Conservation (phyloP, 2,113 vertebrate species). For the Brachypodius melanocephalos region DNA sequence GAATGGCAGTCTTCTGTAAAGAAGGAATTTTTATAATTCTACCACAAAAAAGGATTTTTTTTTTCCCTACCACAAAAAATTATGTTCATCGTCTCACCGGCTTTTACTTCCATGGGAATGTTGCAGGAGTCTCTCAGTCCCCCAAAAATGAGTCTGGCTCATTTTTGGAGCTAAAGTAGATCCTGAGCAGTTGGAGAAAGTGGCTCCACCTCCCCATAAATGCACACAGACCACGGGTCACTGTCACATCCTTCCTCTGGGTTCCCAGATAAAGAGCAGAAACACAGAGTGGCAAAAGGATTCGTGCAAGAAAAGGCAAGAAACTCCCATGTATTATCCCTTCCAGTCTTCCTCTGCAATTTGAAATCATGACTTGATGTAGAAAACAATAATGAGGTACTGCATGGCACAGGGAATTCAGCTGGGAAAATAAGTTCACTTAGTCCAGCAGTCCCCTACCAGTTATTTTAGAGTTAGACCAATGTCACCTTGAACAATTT, state of each 20-base stretch:
- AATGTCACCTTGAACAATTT: neutral
- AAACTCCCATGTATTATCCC: neutral
- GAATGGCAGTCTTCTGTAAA: neutral
- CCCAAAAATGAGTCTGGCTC: neutral
- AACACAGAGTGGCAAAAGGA: neutral
- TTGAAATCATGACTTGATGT: neutral
- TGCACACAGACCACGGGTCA: accelerated
- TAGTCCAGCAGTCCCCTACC: neutral
- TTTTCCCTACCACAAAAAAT: neutral
- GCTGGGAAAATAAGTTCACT: neutral
- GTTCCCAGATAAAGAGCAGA: neutral
- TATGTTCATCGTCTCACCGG: accelerated
- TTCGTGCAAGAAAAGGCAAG: neutral
- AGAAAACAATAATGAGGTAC: neutral
- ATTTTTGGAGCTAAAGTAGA: neutral
- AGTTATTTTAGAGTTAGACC: neutral
- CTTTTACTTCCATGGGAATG: neutral
- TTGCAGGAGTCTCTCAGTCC: neutral
- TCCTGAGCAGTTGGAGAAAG: neutral
- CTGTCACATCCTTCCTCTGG: neutral
- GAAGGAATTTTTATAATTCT: neutral
- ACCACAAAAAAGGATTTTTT: neutral
- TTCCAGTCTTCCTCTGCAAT: neutral
- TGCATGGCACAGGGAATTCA: neutral
- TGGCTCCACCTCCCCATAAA: neutral